Conservation (phyloP, 2,113 vertebrate species). For the Nothocercus julius region DNA sequence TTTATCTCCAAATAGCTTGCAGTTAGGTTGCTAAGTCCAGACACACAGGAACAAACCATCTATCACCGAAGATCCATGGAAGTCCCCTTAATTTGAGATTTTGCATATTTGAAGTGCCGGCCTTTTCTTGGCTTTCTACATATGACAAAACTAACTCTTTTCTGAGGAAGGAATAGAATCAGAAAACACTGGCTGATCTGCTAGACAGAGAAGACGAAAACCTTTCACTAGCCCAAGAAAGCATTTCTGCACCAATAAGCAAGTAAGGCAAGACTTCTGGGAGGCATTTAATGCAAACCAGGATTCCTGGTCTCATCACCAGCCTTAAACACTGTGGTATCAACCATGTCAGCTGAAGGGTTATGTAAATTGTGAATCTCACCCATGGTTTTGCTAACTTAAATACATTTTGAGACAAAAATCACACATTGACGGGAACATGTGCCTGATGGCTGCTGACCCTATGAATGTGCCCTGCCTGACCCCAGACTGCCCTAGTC, state of each 20-base stretch:
- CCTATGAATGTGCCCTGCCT: not conserved
- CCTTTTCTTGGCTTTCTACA: not conserved
- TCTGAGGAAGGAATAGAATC: not conserved
- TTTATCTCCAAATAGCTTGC: not conserved
- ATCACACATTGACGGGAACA: not conserved
- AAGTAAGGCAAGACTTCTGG: not conserved
- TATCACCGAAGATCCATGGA: not conserved
- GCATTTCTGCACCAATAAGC: not conserved
- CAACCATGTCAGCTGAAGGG: not conserved
- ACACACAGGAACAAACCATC: not conserved
- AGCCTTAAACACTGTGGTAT: not conserved
- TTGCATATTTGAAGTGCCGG: not conserved
- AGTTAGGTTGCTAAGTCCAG: not conserved
- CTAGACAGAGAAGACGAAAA: not conserved
- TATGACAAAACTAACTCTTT: not conserved
- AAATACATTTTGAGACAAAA: not conserved
- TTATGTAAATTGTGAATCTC: not conserved
- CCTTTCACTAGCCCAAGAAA: not conserved
- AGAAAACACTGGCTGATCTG: not conserved
- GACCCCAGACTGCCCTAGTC: not conserved
- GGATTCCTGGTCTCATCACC: not conserved
- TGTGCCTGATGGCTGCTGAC: no score
- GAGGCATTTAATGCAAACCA: not conserved
- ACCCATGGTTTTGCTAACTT: not conserved
- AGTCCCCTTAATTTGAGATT: not conserved